phyloP scores from a whole-genome alignment of 2,888 invertebrate genomes.

The Psylliodes chrysocephalus region DNA sequence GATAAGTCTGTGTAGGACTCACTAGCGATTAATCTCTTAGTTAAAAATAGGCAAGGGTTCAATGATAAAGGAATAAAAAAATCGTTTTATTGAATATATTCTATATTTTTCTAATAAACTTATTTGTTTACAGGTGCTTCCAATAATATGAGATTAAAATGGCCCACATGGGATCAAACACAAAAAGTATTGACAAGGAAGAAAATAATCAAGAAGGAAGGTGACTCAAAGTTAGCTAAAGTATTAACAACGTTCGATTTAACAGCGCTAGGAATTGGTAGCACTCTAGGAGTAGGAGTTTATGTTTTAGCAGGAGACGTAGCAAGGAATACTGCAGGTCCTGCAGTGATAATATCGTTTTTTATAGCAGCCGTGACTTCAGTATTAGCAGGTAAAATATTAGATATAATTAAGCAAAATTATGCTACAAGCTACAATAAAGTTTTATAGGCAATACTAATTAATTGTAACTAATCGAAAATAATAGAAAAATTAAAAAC shows the following conservation, averaged over 20 bases:
- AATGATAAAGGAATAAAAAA: no score
- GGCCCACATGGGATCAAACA: constrained; percentile 52
- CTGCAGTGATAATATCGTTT: constrained; percentile 87
- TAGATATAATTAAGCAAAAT: no score
- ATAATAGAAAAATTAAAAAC: no score
- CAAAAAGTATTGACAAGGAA: constrained; percentile 59
- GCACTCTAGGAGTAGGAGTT: constrained; percentile 89
- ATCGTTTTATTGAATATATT: no score
- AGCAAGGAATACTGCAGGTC: constrained; percentile 83
- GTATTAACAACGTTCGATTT: constrained; percentile 85
- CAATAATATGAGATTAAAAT: constrained; percentile 44
- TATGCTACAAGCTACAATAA: no score
- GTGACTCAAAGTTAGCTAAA: constrained; percentile 70
- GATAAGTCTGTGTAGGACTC: no score
- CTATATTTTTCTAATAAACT: no score
- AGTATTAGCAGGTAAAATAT: constrained; percentile 80
- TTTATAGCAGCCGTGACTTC: constrained; percentile 92
- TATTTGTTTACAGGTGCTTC: constrained; percentile 37
- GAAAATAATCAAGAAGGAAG: constrained; percentile 63
- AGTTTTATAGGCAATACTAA: no score
- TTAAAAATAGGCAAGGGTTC: no score
- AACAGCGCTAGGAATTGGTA: constrained; percentile 84
- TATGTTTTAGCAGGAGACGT: constrained; percentile 90
- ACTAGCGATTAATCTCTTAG: no score
- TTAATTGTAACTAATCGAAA: no score